These are phyloP conservation scores for Andrena dorsata DNA, from an alignment of 2,888 invertebrate species.

Conservation along the genomic window DNA sequence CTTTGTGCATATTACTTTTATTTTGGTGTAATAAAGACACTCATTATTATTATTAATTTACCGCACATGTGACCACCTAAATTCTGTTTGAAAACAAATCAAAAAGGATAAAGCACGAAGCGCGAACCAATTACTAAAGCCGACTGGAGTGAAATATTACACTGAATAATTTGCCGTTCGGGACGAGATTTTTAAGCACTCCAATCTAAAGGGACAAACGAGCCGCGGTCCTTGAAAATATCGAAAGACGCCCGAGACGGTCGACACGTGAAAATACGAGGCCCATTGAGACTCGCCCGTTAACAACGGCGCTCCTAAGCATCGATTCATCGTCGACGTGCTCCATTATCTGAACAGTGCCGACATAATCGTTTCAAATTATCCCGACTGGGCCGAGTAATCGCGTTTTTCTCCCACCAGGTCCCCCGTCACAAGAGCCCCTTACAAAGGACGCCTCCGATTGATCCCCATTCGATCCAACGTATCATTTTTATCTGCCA, in stretches of 20 bases:
- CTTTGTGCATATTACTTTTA: too few species aligned
- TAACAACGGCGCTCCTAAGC: slow-evolving; percentile 2
- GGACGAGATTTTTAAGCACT: background rate
- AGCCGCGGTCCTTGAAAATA: background rate
- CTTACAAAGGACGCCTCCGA: background rate
- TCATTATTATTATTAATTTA: too few species aligned
- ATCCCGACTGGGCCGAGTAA: background rate
- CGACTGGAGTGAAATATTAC: too few species aligned
- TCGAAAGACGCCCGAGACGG: background rate
- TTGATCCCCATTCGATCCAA: slow-evolving; percentile 12
- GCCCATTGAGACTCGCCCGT: slow-evolving; percentile 11
- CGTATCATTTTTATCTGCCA: slow-evolving; percentile 22
- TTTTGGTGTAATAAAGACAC: too few species aligned
- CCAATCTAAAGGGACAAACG: background rate
- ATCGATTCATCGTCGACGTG: slow-evolving; percentile 16
- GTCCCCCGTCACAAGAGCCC: background rate
- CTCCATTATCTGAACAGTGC: slow-evolving; percentile 16
- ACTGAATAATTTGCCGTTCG: too few species aligned
- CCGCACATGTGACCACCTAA: too few species aligned
- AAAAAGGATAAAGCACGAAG: too few species aligned
- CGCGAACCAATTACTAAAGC: too few species aligned
- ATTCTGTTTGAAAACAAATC: too few species aligned
- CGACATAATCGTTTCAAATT: slow-evolving; percentile 20
- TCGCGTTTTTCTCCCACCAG: background rate
- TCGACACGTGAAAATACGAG: background rate